Evolutionary conservation across 2,797 vertebrate species (phyloP).

Genomic region (Catostomus latipinnis): DNA sequence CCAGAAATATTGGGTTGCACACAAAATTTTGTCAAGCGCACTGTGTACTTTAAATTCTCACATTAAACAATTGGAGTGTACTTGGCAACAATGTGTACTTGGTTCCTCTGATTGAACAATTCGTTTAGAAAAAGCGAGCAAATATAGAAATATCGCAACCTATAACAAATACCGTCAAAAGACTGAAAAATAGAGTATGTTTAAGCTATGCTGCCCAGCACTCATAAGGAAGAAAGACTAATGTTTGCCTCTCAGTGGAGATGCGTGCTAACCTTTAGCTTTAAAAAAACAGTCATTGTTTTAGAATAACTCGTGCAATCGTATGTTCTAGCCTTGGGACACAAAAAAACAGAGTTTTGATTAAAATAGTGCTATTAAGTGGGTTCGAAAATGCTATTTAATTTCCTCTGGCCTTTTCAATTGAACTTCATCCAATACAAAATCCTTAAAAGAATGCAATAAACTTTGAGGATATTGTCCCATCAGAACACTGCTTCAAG

Average conservation of each 20-base stretch:
- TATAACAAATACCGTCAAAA: too few species aligned
- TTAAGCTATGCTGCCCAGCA: too few species aligned
- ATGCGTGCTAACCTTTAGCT: slow-evolving; percentile 1
- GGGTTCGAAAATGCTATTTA: slow-evolving; percentile 14
- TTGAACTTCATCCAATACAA: background rate
- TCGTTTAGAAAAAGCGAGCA: too few species aligned
- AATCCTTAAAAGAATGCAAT: slow-evolving; percentile 16
- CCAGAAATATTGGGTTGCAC: too few species aligned
- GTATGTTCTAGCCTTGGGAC: background rate
- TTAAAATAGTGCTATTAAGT: slow-evolving; percentile 16
- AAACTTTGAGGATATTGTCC: background rate
- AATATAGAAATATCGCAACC: too few species aligned
- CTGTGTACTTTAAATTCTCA: too few species aligned
- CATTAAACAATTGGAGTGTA: too few species aligned
- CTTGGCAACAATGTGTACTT: too few species aligned
- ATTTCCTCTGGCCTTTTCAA: slow-evolving; percentile 30
- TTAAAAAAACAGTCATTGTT: background rate
- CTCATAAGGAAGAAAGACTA: background rate
- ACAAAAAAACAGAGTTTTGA: background rate
- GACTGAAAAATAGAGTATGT: too few species aligned
- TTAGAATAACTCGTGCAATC: background rate
- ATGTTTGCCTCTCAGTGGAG: background rate
- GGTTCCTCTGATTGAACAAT: too few species aligned
- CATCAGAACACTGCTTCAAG: background rate
- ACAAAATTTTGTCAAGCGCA: too few species aligned